Evolutionary conservation across 2,113 vertebrate genomes (phyloP).

Genomic region (Nettapus auritus): DNA sequence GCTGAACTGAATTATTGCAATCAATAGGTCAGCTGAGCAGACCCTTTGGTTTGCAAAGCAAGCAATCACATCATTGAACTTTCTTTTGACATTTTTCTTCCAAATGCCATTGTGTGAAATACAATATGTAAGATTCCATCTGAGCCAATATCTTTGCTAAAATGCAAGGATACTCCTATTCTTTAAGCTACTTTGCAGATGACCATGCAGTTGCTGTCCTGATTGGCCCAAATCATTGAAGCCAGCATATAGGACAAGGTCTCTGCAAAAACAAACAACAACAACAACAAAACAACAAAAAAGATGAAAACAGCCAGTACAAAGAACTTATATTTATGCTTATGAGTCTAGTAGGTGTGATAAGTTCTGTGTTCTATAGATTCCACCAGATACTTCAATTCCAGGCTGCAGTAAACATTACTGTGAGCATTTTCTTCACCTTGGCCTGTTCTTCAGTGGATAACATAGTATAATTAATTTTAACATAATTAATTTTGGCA

Average conservation of each 20-base stretch:
- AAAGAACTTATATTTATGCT: not conserved
- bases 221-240: not conserved
- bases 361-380: not conserved
- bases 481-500: slow-evolving; percentile 56
- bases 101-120: not conserved
- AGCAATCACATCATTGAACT: not conserved
- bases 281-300: too few relatives aligned
- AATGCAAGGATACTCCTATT: not conserved
- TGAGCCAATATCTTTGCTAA: not conserved
- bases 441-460: slow-evolving; percentile 26
- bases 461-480: slow-evolving; percentile 57
- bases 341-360: not conserved
- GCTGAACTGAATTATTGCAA: not conserved
- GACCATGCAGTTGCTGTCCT: not conserved
- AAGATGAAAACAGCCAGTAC: not conserved
- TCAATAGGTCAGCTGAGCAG: not conserved
- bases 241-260: rapidly evolving
- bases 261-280: not conserved
- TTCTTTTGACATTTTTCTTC: not conserved
- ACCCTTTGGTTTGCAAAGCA: not conserved
- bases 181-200: not conserved
- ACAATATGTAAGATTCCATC: not conserved
- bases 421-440: slow-evolving; percentile 27
- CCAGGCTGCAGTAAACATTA: not conserved
- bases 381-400: not conserved